phyloP scores from a whole-genome alignment of 2,888 invertebrate species.

The Isoperla grammatica region DNA sequence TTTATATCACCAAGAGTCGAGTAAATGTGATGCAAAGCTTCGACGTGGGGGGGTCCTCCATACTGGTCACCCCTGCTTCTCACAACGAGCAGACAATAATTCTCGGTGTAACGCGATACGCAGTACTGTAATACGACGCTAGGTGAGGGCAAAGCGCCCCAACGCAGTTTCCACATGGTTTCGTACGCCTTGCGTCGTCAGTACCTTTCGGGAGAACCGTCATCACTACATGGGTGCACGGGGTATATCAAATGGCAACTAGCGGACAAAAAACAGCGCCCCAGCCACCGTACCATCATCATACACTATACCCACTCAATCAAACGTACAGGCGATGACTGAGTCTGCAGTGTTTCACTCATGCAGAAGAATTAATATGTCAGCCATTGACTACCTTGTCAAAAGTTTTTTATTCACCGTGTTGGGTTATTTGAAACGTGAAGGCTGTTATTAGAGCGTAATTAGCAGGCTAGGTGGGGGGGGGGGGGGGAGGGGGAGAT shows the following conservation, averaged over 20 bases:
- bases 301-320: no score
- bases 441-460: conserved; percentile 3
- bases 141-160: neutral
- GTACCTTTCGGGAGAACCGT: conserved; percentile 10
- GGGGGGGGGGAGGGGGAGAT: no score
- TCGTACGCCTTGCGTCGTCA: conserved; percentile 4
- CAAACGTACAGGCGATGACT: no score
- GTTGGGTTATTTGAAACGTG: conserved; percentile 1
- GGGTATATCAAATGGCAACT: no score
- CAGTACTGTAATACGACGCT: neutral
- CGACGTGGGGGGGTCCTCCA: neutral
- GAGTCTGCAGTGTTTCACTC: no score
- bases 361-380: no score
- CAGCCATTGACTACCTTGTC: no score
- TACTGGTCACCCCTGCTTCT: neutral
- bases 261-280: no score
- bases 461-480: neutral
- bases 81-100: neutral
- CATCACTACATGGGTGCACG: neutral
- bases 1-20: neutral
- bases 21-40: no score
- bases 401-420: neutral
- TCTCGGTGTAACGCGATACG: neutral
- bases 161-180: conserved; percentile 7
- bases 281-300: no score